These are phyloP conservation scores for Apodemus speciosus DNA, from an alignment of 2,113 vertebrate species.

Conservation along the genomic window DNA sequence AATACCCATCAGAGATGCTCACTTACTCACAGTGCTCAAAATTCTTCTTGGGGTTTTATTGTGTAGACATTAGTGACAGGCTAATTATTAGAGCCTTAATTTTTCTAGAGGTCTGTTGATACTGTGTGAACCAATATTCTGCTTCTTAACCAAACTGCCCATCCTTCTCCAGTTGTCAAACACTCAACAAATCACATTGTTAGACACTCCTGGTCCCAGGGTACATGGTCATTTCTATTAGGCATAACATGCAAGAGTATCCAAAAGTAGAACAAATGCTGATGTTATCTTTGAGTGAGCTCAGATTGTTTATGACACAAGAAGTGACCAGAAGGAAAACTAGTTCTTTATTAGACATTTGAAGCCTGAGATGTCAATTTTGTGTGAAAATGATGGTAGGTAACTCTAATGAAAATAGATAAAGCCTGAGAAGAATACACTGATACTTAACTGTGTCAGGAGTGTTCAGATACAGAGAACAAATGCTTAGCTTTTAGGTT, in stretches of 20 bases:
- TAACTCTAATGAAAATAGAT: neutral
- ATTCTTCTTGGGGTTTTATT: neutral
- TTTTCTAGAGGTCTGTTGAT: neutral
- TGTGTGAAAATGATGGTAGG: neutral
- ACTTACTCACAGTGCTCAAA: neutral
- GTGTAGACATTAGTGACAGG: neutral
- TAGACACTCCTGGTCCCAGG: neutral
- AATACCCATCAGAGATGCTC: neutral
- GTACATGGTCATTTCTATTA: neutral
- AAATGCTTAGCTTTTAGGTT: neutral
- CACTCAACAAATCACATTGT: neutral
- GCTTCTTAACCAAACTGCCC: neutral
- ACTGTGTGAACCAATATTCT: neutral
- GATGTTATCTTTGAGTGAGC: neutral
- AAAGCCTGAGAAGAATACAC: neutral
- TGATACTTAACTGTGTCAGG: neutral
- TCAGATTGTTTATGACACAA: neutral
- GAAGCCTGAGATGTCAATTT: constrained; percentile 3
- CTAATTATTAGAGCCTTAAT: neutral
- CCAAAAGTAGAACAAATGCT: neutral
- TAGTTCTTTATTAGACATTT: neutral
- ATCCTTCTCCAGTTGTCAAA: neutral
- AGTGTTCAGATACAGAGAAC: neutral
- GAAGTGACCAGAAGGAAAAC: neutral
- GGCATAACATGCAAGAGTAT: neutral